phyloP scores from a whole-genome alignment of 1,140 invertebrate genomes.

The Neodiprion virginianus region DNA sequence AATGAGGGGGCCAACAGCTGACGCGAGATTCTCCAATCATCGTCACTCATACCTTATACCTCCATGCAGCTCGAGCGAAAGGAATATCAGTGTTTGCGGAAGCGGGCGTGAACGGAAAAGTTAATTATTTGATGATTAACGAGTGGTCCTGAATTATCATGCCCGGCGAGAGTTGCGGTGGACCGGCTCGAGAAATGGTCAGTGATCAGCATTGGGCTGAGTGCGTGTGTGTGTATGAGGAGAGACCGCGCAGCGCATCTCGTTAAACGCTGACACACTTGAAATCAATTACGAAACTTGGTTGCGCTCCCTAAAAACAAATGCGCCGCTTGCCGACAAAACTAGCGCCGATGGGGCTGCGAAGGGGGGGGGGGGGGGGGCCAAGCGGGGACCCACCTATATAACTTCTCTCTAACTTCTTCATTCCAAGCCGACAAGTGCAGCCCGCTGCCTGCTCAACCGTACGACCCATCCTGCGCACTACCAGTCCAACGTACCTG shows the following conservation, averaged over 20 bases:
- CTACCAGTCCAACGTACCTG: too few relatives aligned
- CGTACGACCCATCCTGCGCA: too few relatives aligned
- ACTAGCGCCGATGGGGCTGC: neutral
- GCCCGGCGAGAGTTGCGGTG: neutral
- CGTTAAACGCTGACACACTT: conserved; percentile 4
- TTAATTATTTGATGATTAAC: conserved; percentile 3
- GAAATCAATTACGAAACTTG: conserved; percentile 3
- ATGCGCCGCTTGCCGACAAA: neutral
- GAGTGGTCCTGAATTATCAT: conserved; percentile 1
- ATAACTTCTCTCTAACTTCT: conserved; percentile 6
- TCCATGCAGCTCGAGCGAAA: too few relatives aligned
- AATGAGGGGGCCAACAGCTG: too few relatives aligned
- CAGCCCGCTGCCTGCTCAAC: too few relatives aligned
- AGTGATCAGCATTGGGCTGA: too few relatives aligned
- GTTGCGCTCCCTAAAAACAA: neutral
- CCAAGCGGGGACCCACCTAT: neutral
- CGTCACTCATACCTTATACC: too few relatives aligned
- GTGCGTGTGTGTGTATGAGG: too few relatives aligned
- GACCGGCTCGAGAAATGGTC: too few relatives aligned
- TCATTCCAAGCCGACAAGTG: neutral
- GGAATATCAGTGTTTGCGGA: neutral
- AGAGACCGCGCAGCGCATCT: neutral
- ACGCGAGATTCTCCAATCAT: too few relatives aligned
- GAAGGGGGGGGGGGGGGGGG: neutral
- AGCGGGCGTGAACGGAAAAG: conserved; percentile 1